A percentile compares a stretch with the other conserved stretches of the same genome.
phyloP scores from a whole-genome alignment of 2,888 invertebrate species.

The Drosophila nr. fundita region DNA sequence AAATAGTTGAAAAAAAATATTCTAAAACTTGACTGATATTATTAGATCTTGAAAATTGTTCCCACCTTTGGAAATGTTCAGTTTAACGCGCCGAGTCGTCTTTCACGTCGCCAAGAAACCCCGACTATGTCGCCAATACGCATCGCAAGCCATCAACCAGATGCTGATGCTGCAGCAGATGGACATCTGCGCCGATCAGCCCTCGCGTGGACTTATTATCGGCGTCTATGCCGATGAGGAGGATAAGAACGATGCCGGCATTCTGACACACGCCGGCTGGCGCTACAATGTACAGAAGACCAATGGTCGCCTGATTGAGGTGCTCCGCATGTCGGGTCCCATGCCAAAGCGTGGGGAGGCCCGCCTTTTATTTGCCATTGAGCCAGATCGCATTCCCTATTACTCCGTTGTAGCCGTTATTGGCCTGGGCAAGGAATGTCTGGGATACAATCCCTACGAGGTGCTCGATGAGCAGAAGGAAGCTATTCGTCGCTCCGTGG shows the following conservation, averaged over 20 bases:
- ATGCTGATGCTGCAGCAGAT: slow-evolving; percentile 80
- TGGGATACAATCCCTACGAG: slow-evolving; percentile 89
- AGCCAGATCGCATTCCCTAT: slow-evolving; percentile 84
- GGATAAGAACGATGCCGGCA: slow-evolving; percentile 86
- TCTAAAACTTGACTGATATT: slow-evolving; percentile 19
- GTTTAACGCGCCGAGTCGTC: slow-evolving; percentile 55
- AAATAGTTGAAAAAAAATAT: not conserved
- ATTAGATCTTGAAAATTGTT: not conserved
- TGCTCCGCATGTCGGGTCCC: slow-evolving; percentile 86
- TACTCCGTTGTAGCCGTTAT: slow-evolving; percentile 90
- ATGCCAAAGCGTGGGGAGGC: slow-evolving; percentile 86
- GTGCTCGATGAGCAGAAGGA: slow-evolving; percentile 91
- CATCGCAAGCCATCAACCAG: slow-evolving; percentile 81
- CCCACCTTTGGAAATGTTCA: slow-evolving; percentile 54
- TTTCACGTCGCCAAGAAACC: slow-evolving; percentile 29
- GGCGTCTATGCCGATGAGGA: slow-evolving; percentile 88
- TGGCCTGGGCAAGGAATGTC: slow-evolving; percentile 90
- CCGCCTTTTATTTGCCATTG: slow-evolving; percentile 88
- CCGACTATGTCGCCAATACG: slow-evolving; percentile 58
- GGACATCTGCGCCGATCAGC: slow-evolving; percentile 83
- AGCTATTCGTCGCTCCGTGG: slow-evolving; percentile 89
- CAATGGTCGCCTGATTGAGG: slow-evolving; percentile 86
- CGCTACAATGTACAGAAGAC: slow-evolving; percentile 86
- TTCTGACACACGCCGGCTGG: slow-evolving; percentile 87
- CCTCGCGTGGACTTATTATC: slow-evolving; percentile 86